Base-by-base conservation (phyloP, 2,113 vertebrate genomes). In the Pycnonotus jocosus region DNA sequence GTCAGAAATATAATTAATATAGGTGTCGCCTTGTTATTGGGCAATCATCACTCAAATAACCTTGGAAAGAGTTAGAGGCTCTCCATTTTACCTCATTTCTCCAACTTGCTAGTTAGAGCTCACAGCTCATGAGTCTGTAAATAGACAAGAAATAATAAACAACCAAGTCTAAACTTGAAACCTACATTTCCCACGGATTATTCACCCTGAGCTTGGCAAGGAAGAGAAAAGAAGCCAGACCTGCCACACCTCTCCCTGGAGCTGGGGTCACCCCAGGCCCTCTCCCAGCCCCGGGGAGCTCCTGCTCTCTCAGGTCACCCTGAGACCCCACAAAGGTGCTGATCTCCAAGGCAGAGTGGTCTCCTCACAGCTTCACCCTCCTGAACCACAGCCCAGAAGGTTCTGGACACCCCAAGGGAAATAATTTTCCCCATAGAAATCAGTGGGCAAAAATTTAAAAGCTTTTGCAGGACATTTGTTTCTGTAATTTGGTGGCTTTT, bases 211-310 rank as follows among this genome's bases (percentile, higher is more conserved):
- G 33, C 56, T 35, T 24, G 56, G 22, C 56, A 35, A 35, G 22
- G 56, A 10, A n/a, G 23, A 15, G 13, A 57, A 23, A 23, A 57
- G 33, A 35, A 57, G 33, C 33, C 33, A n/a, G 33, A 35, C 15
- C 9, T 24, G 33, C 22, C 22, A 57, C 22, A 23, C 4, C 56
- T 57, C 31, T 40, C 40, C 2, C 0, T 2, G 14, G 38, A 21
- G 5, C 12, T 60, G 27, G 15, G 25, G 17, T 58, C 62, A 44
- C 14, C 0, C 0, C 0, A 4, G 51, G 24, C 8, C 20, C 11
- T 38, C 9, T 66, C 21, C 66, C n/a, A 23, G 7, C 22, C 19
- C 24, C 0, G 0, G 2, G 20, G 9, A 23, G 37, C 64, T 73
- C 37, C 73, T 72, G 62, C 8, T 58, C 22, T 33, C 65, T 58